These are phyloP conservation scores for Macquaria ambigua DNA, from an alignment of 2,113 vertebrate genomes.

Conservation along the genomic window DNA sequence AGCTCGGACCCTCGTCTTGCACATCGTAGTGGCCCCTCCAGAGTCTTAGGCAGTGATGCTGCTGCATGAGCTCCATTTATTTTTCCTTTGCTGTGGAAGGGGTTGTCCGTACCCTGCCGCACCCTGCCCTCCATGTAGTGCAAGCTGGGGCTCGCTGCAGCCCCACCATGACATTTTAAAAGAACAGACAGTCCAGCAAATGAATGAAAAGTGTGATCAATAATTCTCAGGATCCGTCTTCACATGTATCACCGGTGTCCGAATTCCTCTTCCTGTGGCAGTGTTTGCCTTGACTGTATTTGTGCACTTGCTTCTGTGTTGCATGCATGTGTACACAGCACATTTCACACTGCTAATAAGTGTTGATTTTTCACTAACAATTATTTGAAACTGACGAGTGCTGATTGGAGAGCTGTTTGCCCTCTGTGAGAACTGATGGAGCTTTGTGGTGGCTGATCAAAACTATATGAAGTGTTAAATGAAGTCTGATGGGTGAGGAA, in stretches of 20 bases:
- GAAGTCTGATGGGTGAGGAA: constrained; percentile 13
- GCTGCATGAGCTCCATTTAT: neutral
- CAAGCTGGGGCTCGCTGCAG: constrained; percentile 12
- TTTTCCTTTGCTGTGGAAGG: too few species aligned
- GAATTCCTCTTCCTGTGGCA: neutral
- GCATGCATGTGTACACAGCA: constrained; percentile 23
- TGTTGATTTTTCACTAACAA: constrained; percentile 39
- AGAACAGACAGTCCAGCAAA: neutral
- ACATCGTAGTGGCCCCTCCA: neutral
- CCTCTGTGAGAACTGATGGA: constrained; percentile 11
- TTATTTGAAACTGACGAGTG: constrained; percentile 37
- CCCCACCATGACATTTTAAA: neutral
- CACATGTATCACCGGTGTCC: neutral
- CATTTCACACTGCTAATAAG: constrained; percentile 36
- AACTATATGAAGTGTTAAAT: constrained; percentile 1
- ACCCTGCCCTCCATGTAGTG: neutral
- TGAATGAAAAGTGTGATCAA: neutral
- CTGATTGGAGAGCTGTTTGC: constrained; percentile 33
- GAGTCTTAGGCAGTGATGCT: neutral
- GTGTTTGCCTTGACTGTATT: constrained; percentile 15
- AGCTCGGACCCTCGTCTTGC: neutral
- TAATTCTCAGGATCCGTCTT: neutral
- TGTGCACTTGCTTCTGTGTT: constrained; percentile 36
- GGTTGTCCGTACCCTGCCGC: too few species aligned
- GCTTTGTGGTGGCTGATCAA: neutral